phyloP scores from a whole-genome alignment of 2,888 invertebrate species.

The Megalurothrips usitatus region DNA sequence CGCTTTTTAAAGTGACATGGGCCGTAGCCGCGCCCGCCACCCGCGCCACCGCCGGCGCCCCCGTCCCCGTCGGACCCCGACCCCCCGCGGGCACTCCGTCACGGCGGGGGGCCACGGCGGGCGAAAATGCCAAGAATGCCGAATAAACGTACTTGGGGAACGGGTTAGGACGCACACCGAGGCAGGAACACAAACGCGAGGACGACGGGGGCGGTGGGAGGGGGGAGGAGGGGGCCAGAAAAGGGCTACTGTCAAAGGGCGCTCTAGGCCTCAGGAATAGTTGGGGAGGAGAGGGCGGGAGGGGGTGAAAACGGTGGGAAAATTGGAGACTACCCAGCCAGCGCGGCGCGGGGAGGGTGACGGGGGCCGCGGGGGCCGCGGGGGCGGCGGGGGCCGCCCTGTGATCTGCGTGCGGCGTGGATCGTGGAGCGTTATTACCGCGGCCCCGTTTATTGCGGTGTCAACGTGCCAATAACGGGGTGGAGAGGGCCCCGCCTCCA shows the following conservation, averaged over 20 bases:
- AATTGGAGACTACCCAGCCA: no score
- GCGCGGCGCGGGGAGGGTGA: no score
- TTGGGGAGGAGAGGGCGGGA: no score
- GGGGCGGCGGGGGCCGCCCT: background rate
- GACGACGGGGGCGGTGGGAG: background rate
- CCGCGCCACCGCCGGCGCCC: background rate
- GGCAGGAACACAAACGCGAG: background rate
- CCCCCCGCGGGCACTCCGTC: background rate
- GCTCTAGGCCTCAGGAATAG: no score
- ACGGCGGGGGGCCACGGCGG: background rate
- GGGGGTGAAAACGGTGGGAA: no score
- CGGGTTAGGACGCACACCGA: background rate
- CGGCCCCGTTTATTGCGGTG: background rate
- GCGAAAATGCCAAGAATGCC: background rate
- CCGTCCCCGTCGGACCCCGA: no score
- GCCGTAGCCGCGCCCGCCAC: background rate
- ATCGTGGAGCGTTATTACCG: no score
- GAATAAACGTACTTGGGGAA: background rate
- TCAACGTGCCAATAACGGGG: no score
- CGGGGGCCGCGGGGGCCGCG: no score
- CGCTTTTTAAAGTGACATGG: slow-evolving; percentile 11
- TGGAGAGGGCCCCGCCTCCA: no score
- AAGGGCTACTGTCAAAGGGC: background rate
- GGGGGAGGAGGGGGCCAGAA: background rate
- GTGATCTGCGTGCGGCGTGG: background rate